Evolutionary conservation across 2,888 invertebrate genomes (phyloP).

Genomic region (Eristalinus aeneus): DNA sequence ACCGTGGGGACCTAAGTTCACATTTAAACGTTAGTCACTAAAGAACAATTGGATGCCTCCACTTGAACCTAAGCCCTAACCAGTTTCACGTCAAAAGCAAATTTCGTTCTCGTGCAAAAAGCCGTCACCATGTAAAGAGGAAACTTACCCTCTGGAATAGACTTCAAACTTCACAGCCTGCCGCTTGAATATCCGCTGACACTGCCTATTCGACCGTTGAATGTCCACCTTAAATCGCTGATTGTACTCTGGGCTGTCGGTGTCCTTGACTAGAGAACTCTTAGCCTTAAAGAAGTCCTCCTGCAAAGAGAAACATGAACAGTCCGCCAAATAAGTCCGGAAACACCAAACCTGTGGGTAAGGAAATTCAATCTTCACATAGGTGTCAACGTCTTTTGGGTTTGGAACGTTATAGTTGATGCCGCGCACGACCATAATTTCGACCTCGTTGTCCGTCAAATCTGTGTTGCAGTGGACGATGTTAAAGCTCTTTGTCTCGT

Average conservation of each 20-base stretch:
- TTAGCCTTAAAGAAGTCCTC: constrained; percentile 88
- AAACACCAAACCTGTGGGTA: constrained; percentile 31
- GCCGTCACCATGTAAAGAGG: constrained; percentile 50
- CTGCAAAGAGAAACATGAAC: constrained; percentile 78
- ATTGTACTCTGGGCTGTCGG: constrained; percentile 94
- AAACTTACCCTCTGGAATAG: constrained; percentile 93
- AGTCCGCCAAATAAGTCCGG: background rate
- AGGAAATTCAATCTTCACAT: constrained; percentile 95
- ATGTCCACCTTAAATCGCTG: constrained; percentile 90
- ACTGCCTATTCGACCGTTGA: constrained; percentile 88
- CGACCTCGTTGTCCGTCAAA: constrained; percentile 93
- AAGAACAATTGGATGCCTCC: background rate
- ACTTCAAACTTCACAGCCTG: constrained; percentile 95
- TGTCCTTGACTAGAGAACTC: constrained; percentile 90
- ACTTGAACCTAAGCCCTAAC: background rate
- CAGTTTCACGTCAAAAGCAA: background rate
- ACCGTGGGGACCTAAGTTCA: too few relatives aligned
- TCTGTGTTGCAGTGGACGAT: constrained; percentile 97
- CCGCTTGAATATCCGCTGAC: constrained; percentile 93
- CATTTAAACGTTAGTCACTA: too few relatives aligned
- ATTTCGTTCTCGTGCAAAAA: background rate
- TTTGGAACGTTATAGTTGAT: constrained; percentile 91
- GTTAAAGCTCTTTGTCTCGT: constrained; percentile 93
- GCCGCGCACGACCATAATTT: constrained; percentile 92
- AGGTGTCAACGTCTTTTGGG: constrained; percentile 95